Base-by-base conservation (phyloP, 2,888 invertebrate genomes). In the Spodoptera littoralis region DNA sequence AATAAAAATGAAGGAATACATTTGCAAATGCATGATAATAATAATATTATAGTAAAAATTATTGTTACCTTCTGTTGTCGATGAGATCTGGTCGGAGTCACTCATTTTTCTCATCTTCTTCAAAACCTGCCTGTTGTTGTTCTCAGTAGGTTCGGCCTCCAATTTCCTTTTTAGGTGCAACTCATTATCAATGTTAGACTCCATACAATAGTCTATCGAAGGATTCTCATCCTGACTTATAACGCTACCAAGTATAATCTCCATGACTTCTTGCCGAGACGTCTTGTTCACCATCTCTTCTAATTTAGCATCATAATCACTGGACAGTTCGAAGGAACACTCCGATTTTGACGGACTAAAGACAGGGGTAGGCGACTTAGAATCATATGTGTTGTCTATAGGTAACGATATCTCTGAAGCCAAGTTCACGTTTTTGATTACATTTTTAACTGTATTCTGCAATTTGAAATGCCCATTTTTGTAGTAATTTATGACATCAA, bases 181-280 rank as follows among this genome's bases (percentile, higher is more conserved):
- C 11, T 88, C 82, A 51, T 80, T 84, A 6, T 88, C 90, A 45
- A 92, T 88, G 63, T 86, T 88, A 0, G 86, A 88, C 2, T 94
- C 93, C 0, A 78, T 87, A 24, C 89, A 89, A 54, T 92, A 92
- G 60, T 92, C 92, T 65, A 93, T 92, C 11, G 78, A 87, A 3
- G 94, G 93, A 86, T 91, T 88, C 70, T 90, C 87, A 70, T 90
- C 85, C 36, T 80, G 87, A 22, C 90, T 90, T 54, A 87, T 70
- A 12, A 83, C 81, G 41, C 84, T 89, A n/a, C 95, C 95, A 18
- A 95, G 88, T 71, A 95, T 95, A 12, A 95, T 95, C 60, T 95
- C 94, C 93, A 95, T 91, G 3, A 95, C 92, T 83, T 95, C 89
- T 77, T 93, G 90, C 11, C 93, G 81, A 0, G 95, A 94, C 18